Evolutionary conservation across 2,888 invertebrate genomes (phyloP).

Genomic region (Plagodis pulveraria): DNA sequence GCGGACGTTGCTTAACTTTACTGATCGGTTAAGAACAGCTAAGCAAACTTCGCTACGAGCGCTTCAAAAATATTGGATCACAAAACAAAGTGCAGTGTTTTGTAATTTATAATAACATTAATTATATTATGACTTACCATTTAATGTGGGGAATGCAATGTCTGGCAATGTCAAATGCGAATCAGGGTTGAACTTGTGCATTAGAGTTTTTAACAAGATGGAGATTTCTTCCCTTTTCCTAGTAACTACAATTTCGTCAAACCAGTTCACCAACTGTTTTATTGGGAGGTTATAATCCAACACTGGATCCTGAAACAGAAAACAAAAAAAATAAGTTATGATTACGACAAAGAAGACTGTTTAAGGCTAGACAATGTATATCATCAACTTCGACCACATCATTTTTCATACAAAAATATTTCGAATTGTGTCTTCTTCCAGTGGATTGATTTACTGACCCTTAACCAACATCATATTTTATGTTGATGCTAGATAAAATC

Average conservation of each 20-base stretch:
- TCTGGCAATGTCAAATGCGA: conserved; percentile 88
- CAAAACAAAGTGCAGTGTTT: no score
- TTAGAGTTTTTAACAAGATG: conserved; percentile 89
- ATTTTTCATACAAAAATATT: no score
- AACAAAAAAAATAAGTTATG: conserved; percentile 12
- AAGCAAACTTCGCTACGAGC: no score
- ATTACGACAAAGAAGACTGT: neutral
- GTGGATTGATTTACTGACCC: no score
- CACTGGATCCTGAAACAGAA: conserved; percentile 89
- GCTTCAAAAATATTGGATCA: no score
- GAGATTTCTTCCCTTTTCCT: conserved; percentile 95
- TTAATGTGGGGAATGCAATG: conserved; percentile 90
- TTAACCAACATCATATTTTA: neutral
- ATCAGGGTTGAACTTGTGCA: conserved; percentile 89
- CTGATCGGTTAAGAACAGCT: no score
- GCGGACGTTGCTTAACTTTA: no score
- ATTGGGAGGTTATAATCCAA: conserved; percentile 93
- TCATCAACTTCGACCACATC: no score
- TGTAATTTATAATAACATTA: no score
- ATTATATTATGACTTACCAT: conserved; percentile 77
- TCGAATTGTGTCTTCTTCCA: no score
- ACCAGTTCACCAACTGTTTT: conserved; percentile 93
- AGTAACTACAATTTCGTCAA: conserved; percentile 92
- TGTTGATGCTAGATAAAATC: neutral
- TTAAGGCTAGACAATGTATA: neutral